Conservation (phyloP, 2,113 vertebrate genomes). For the Thymallus thymallus region DNA sequence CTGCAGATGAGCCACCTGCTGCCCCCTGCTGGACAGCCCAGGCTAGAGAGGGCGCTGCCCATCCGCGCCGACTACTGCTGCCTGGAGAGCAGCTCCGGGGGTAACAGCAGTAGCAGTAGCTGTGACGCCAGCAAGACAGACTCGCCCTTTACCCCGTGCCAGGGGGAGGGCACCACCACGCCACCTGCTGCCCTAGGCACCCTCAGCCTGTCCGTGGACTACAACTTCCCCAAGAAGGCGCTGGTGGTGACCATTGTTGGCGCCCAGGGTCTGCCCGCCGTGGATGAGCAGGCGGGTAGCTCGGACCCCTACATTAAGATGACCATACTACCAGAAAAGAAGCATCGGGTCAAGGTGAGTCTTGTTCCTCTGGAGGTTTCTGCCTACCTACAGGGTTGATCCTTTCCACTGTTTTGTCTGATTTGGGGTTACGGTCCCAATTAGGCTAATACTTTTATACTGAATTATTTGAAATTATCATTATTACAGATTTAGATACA, state of each 20-base stretch:
- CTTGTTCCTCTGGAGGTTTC: neutral
- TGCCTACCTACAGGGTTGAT: neutral
- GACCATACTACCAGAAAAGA: slow-evolving; percentile 86
- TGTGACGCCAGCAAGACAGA: slow-evolving; percentile 71
- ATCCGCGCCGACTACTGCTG: slow-evolving; percentile 75
- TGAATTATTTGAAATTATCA: neutral
- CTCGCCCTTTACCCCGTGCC: slow-evolving; percentile 70
- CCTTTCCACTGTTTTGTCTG: neutral
- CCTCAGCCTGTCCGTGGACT: slow-evolving; percentile 83
- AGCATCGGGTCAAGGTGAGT: slow-evolving; percentile 76
- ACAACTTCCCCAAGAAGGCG: slow-evolving; percentile 87
- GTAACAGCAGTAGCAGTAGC: slow-evolving; percentile 43
- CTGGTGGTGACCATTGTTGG: slow-evolving; percentile 86
- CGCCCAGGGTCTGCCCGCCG: slow-evolving; percentile 78
- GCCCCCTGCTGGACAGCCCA: slow-evolving; percentile 35
- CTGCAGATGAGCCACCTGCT: slow-evolving; percentile 42
- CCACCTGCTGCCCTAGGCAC: slow-evolving; percentile 66
- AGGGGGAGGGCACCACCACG: slow-evolving; percentile 19
- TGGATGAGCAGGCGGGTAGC: slow-evolving; percentile 80
- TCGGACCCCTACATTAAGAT: slow-evolving; percentile 88
- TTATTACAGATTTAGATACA: neutral
- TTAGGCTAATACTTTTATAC: too few relatives aligned
- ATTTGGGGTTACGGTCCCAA: too few relatives aligned
- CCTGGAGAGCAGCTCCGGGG: slow-evolving; percentile 74
- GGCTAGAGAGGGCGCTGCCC: slow-evolving; percentile 72